Evolutionary conservation across 2,797 vertebrate species (phyloP), one percentile per base, ranked within the genome.

Genomic region (Acrocephalus scirpaceus): DNA sequence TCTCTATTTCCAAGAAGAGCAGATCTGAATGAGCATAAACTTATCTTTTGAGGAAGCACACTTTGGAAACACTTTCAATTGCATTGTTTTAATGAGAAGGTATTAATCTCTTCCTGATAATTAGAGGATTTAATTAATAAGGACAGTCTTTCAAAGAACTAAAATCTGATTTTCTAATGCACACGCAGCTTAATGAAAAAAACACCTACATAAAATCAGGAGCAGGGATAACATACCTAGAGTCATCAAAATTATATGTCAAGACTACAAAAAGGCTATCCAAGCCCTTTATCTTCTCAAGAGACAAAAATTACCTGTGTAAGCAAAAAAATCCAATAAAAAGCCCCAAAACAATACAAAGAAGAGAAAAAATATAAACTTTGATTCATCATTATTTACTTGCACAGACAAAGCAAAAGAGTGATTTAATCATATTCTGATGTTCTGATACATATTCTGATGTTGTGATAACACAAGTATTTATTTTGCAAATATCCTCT

Each of bases 371-470:
- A 61, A 30, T 3, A 91, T 66, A 70, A 81, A 64, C 38, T 45
- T 61, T 30, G 17, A 57, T 60, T 85, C n/a, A 54, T 58, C 26
- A 56, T 40, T 57, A 84, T 60, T 95, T 71, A 67, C 34, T n/a
- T 77, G 29, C 45, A 92, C 19, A 88, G 78, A 50, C 34, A 76
- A 72, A 90, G 64, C 8, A 50, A 22, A 51, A 70, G 2, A 17
- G n/a, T 54, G 69, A 76, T 9, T 50, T 34, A 36, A 80, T 62
- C 30, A 34, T 69, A 57, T 56, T 75, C 62, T 74, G 14, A 87
- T 74, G 95, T 94, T 93, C 91, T 54, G 67, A 92, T 45, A 88
- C 30, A 34, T 69, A 57, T 56, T 75, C 62, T 74, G 14, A 87
- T 74, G 95, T 94, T 93, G 90, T 54, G 67, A 92, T 45, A 88